These are phyloP conservation scores for Nymphalis polychloros DNA, from an alignment of 2,888 invertebrate genomes.

Conservation along the genomic window DNA sequence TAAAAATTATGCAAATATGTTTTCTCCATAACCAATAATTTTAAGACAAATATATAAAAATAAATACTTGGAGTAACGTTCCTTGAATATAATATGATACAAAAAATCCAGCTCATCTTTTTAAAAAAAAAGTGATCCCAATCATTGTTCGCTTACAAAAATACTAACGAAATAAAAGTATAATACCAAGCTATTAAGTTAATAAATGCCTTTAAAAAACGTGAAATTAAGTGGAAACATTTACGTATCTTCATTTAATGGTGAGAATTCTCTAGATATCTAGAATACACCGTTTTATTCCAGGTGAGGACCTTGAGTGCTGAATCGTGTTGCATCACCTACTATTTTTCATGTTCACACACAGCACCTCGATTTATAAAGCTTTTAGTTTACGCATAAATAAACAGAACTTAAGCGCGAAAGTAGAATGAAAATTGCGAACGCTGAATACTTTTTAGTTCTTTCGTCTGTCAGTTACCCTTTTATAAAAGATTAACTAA, in stretches of 20 bases:
- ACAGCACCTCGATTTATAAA: constrained; percentile 16
- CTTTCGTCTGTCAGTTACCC: not conserved
- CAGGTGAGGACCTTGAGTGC: constrained; percentile 18
- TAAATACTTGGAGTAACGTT: too few relatives aligned
- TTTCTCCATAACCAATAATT: too few relatives aligned
- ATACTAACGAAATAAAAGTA: too few relatives aligned
- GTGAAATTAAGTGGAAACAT: constrained; percentile 5
- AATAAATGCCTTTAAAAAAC: not conserved
- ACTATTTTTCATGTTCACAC: constrained; percentile 28
- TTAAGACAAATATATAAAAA: too few relatives aligned
- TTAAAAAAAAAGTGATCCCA: too few relatives aligned
- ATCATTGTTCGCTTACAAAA: too few relatives aligned
- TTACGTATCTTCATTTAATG: constrained; percentile 1
- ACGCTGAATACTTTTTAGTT: not conserved
- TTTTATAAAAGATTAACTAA: too few relatives aligned
- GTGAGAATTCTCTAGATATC: constrained; percentile 11
- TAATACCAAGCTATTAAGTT: not conserved
- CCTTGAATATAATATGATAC: too few relatives aligned
- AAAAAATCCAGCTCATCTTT: too few relatives aligned
- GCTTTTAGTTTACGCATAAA: constrained; percentile 16
- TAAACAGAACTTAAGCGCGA: constrained; percentile 1
- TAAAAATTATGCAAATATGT: too few relatives aligned
- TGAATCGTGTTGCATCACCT: constrained; percentile 20
- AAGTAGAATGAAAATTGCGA: not conserved
- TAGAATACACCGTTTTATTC: constrained; percentile 18